These are phyloP conservation scores for Eudasyphora cyanicolor DNA, from an alignment of 2,888 invertebrate species.

Conservation along the genomic window DNA sequence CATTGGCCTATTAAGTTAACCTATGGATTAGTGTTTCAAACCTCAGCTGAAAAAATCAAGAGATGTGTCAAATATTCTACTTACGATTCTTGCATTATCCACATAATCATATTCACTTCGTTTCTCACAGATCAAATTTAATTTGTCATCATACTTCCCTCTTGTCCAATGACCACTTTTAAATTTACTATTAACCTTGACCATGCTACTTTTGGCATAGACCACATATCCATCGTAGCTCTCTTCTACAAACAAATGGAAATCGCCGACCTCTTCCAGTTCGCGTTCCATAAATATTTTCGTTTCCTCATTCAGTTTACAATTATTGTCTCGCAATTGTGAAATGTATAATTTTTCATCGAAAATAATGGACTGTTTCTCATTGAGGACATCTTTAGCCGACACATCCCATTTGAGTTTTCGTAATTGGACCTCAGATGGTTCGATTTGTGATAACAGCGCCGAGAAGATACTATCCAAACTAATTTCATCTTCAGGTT, in stretches of 20 bases:
- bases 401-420: slow-evolving; percentile 71
- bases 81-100: slow-evolving; percentile 71
- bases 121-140: slow-evolving; percentile 73
- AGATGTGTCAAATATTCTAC: too few species aligned
- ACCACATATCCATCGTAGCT: slow-evolving; percentile 75
- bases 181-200: slow-evolving; percentile 69
- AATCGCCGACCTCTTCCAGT: slow-evolving; percentile 71
- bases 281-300: slow-evolving; percentile 75
- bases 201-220: slow-evolving; percentile 73
- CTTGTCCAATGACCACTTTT: slow-evolving; percentile 72
- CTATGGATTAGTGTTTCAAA: too few species aligned
- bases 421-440: slow-evolving; percentile 67
- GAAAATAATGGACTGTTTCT: slow-evolving; percentile 72
- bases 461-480: slow-evolving; percentile 75
- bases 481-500: slow-evolving; percentile 75
- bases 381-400: slow-evolving; percentile 71
- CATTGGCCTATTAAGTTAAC: too few species aligned
- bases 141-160: slow-evolving; percentile 74
- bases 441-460: slow-evolving; percentile 70
- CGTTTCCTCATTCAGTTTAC: slow-evolving; percentile 71
- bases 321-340: slow-evolving; percentile 69
- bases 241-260: slow-evolving; percentile 73
- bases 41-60: too few species aligned
- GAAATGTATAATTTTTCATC: slow-evolving; percentile 73
- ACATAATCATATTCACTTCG: slow-evolving; percentile 74